These are phyloP conservation scores for Mimachlamys varia DNA, from an alignment of 2,888 invertebrate genomes.

Conservation along the genomic window DNA sequence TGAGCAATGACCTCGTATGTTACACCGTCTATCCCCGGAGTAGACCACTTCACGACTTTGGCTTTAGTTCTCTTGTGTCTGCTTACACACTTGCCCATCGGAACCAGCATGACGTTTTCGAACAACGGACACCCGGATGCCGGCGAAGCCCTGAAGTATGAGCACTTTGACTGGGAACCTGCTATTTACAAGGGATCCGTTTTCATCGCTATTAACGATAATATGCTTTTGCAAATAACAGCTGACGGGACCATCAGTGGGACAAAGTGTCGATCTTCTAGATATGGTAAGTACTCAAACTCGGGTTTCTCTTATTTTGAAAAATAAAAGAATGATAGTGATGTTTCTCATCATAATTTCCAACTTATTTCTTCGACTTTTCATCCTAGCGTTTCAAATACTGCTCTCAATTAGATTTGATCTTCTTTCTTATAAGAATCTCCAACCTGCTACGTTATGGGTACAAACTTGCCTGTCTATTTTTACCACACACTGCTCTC, in stretches of 20 bases:
- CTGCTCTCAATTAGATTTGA: too few species aligned
- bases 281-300: neutral
- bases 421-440: too few species aligned
- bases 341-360: too few species aligned
- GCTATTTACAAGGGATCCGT: neutral
- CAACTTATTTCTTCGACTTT: too few species aligned
- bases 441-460: too few species aligned
- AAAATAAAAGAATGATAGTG: too few species aligned
- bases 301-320: neutral
- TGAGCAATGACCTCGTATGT: constrained; percentile 28
- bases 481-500: too few species aligned
- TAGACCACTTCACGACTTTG: constrained; percentile 23
- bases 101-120: neutral
- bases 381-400: too few species aligned
- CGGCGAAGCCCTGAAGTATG: neutral
- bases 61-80: neutral
- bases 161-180: neutral
- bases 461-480: too few species aligned
- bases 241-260: neutral
- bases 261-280: neutral
- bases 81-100: neutral
- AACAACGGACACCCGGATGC: neutral
- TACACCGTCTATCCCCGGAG: neutral
- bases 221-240: neutral
- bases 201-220: neutral